Percentiles rank a stretch among this genome's conserved stretches.
phyloP scores from a whole-genome alignment of 2,113 vertebrate species.

The Gymnorhina tibicen region DNA sequence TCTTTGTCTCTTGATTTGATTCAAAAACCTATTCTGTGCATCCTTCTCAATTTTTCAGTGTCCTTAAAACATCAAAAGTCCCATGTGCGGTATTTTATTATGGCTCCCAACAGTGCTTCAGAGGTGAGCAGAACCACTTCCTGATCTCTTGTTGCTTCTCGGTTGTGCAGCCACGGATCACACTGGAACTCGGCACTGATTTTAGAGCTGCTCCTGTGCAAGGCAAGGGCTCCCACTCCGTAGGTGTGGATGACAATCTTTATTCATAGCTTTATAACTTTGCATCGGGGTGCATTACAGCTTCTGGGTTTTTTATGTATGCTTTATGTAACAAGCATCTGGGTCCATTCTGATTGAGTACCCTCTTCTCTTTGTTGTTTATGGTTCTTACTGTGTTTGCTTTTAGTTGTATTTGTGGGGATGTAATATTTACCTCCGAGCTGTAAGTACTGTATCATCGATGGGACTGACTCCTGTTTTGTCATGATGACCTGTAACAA shows the following conservation, averaged over 20 bases:
- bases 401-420: neutral
- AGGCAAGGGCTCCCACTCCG: neutral
- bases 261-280: neutral
- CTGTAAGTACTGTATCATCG: neutral
- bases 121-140: neutral
- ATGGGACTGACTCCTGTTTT: neutral
- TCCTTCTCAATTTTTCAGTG: neutral
- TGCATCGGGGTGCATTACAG: neutral
- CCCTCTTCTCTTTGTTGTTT: neutral
- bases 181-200: neutral
- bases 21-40: neutral
- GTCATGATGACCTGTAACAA: neutral
- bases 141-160: neutral
- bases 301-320: neutral
- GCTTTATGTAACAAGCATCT: neutral
- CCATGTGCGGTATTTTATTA: neutral
- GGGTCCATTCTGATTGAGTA: neutral
- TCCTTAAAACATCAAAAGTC: neutral
- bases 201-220: neutral
- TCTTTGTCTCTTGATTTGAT: neutral
- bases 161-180: neutral
- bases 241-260: neutral
- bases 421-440: neutral
- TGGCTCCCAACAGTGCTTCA: neutral
- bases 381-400: neutral